phyloP scores from a whole-genome alignment of 2,113 vertebrate species.

The Anoura caudifer region DNA sequence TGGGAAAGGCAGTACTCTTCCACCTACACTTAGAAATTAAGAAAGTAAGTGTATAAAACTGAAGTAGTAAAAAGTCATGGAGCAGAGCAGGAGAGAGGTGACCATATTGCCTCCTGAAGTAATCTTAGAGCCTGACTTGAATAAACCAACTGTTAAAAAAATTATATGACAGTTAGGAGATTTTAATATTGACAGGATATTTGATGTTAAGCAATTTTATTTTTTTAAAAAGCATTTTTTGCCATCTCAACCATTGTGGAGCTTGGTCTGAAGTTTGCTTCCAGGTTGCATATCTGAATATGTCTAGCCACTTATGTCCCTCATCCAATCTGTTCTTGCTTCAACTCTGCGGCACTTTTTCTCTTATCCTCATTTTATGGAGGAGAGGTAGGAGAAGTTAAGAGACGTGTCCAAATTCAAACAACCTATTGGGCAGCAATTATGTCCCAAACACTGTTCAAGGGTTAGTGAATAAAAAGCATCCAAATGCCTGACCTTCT shows the following conservation, averaged over 20 bases:
- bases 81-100: too few relatives aligned
- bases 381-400: neutral
- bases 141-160: too few relatives aligned
- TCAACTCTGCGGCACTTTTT: neutral
- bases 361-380: neutral
- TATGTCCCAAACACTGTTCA: neutral
- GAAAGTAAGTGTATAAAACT: too few relatives aligned
- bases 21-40: too few relatives aligned
- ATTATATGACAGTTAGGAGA: too few relatives aligned
- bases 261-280: fast-evolving
- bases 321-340: neutral
- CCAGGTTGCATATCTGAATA: fast-evolving
- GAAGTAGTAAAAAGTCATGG: too few relatives aligned
- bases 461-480: neutral
- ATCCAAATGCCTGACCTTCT: neutral
- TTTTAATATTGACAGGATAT: too few relatives aligned
- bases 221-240: too few relatives aligned
- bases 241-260: fast-evolving
- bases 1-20: too few relatives aligned
- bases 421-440: neutral
- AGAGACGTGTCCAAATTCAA: neutral
- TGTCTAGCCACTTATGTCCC: neutral
- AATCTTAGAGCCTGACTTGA: too few relatives aligned
- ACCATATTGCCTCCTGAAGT: too few relatives aligned
- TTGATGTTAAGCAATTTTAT: too few relatives aligned